Evolutionary conservation across 2,113 vertebrate species (phyloP), one percentile per base, ranked within the genome.

Genomic region (Capreolus pygargus): DNA sequence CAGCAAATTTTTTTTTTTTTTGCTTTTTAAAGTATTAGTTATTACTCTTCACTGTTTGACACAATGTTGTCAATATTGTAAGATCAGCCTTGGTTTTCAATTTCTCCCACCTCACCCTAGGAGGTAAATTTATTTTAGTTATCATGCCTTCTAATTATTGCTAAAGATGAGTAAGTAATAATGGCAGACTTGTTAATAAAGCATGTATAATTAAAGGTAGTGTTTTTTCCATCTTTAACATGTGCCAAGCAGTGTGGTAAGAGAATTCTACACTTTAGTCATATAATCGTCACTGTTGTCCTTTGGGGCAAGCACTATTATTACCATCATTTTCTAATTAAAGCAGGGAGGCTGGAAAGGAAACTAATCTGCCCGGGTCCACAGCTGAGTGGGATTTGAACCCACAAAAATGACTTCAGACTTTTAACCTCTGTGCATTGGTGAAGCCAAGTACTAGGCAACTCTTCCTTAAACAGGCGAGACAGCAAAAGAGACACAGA

Each of bases 211-310:
- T 52, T 12, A n/a, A 30, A 45, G 25, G 36, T 27, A 55, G 25
- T 5, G 7, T 12, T 55, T 79, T 39, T 52, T 61, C 76, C 27
- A 0, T 12, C 16, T 30, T 58, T 39, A 16, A 4, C 12, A 5
- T 1, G 16, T 50, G n/a, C 74, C 25, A 15, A 55, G 82, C 45
- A 15, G 86, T 16, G 43, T 30, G 60, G 27, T 96, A 97, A 98
- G 97, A 33, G n/a, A 5, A 2, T 15, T 30, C 70, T 3, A 23
- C 30, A 36, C 25, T 12, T 21, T 1, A 28, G 23, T 5, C 82
- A 60, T 19, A 27, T 17, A 6, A 33, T 39, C 19, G 25, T 61
- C 60, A 17, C 39, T 0, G 0, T 1, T 9, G 6, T 28, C n/a
- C 78, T 61, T 47, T 10, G 88, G 19, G 52, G 9, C 12, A 2